Evolutionary conservation across 2,888 invertebrate genomes (phyloP).

Genomic region (Clitarchus hookeri): DNA sequence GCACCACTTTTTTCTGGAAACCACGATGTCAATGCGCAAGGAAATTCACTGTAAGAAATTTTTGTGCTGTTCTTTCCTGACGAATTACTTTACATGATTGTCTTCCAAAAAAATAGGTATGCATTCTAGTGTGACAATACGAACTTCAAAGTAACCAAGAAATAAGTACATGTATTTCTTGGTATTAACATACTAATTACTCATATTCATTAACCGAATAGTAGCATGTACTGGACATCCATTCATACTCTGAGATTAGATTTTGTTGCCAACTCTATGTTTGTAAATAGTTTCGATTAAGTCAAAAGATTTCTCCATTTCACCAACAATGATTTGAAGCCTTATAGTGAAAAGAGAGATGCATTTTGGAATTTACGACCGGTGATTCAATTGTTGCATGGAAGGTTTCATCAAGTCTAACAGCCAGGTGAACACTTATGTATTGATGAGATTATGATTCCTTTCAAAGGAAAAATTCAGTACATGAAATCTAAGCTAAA

Average conservation of each 20-base stretch:
- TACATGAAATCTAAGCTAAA: not conserved
- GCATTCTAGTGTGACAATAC: not conserved
- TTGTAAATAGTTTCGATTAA: not conserved
- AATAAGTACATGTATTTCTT: not conserved
- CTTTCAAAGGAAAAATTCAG: not conserved
- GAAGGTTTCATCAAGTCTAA: not conserved
- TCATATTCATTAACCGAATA: not conserved
- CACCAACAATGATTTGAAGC: not conserved
- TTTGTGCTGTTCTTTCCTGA: not conserved
- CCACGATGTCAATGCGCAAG: not conserved
- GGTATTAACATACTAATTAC: not conserved
- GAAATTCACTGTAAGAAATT: not conserved
- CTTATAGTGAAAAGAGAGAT: not conserved
- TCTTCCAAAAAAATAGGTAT: not conserved
- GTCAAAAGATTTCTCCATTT: not conserved
- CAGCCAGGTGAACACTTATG: not conserved
- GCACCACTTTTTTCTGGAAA: not conserved
- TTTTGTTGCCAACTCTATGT: not conserved
- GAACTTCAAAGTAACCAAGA: not conserved
- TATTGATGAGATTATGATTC: not conserved
- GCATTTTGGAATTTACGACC: not conserved
- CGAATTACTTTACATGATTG: not conserved
- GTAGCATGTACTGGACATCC: not conserved
- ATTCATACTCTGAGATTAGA: not conserved
- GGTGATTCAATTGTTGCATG: not conserved